These are phyloP conservation scores for Amaurobius ferox DNA, from an alignment of 2,888 invertebrate species.

Conservation along the genomic window DNA sequence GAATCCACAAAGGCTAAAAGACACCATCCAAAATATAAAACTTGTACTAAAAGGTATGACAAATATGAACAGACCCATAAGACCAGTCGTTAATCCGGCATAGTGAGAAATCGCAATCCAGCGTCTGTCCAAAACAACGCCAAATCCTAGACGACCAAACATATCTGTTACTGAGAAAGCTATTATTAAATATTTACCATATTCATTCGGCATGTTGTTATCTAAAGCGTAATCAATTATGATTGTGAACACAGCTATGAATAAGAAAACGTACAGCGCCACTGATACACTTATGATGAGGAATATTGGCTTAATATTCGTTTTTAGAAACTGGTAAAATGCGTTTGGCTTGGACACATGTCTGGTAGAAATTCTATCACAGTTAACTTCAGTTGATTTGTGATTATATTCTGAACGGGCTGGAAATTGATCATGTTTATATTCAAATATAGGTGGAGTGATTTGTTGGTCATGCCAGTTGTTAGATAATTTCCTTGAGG, in stretches of 20 bases:
- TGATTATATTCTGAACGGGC: no score
- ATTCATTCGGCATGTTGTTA: slow-evolving; percentile 38
- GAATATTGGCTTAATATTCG: slow-evolving; percentile 35
- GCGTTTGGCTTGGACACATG: no score
- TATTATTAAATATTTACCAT: slow-evolving; percentile 62
- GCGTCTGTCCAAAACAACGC: slow-evolving; percentile 63
- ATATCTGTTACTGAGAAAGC: slow-evolving; percentile 72
- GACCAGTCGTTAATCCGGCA: slow-evolving; percentile 20
- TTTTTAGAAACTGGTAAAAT: slow-evolving; percentile 18
- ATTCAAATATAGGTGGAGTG: no score
- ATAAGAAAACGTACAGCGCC: slow-evolving; percentile 26
- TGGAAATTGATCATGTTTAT: no score
- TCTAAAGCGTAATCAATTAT: slow-evolving; percentile 71
- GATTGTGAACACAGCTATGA: slow-evolving; percentile 68
- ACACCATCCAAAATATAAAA: slow-evolving; percentile 19
- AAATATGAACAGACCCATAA: slow-evolving; percentile 39
- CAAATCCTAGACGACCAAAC: slow-evolving; percentile 69
- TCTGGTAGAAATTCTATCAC: no score
- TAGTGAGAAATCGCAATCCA: slow-evolving; percentile 25
- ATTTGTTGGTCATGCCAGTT: no score
- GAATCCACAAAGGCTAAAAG: slow-evolving; percentile 32
- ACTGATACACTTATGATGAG: slow-evolving; percentile 41
- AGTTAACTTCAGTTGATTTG: no score
- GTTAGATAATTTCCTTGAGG: no score
- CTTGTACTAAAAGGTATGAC: slow-evolving; percentile 17